phyloP scores from a whole-genome alignment of 35 echinoderm and acorn worm genomes.

The Stichopus chloronotus region DNA sequence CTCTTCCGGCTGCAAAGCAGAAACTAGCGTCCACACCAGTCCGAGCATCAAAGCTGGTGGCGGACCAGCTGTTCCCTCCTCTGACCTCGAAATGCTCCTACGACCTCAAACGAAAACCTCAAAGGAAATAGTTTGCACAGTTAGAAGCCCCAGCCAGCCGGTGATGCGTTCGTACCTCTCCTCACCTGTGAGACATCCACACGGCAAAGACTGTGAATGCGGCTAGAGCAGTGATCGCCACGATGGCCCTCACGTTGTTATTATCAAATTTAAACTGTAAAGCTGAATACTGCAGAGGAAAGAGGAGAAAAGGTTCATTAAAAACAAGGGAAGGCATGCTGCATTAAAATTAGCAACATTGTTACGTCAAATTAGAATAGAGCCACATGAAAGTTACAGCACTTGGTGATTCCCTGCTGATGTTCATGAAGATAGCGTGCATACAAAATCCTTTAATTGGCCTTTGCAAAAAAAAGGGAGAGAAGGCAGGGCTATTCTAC shows the following conservation, averaged over 20 bases:
- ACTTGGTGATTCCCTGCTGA: no score
- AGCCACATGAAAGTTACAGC: no score
- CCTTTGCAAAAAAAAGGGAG: no score
- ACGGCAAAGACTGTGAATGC: slow-evolving; percentile 28
- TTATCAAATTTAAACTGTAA: slow-evolving; percentile 39
- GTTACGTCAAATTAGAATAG: not conserved
- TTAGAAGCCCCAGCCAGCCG: slow-evolving; percentile 3
- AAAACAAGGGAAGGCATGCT: not conserved
- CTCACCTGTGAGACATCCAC: slow-evolving; percentile 38
- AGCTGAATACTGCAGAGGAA: slow-evolving; percentile 27
- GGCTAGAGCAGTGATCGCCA: not conserved
- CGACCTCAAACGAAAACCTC: not conserved
- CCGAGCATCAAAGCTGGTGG: not conserved
- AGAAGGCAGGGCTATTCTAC: no score
- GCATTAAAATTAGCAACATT: not conserved
- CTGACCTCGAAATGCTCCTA: not conserved
- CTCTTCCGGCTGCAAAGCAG: no score
- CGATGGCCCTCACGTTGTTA: slow-evolving; percentile 31
- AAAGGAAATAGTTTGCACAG: not conserved
- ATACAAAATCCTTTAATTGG: no score
- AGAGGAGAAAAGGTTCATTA: not conserved
- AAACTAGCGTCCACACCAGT: no score
- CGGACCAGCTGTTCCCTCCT: not conserved
- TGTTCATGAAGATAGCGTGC: no score
- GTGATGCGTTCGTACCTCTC: not conserved